Percentiles rank a stretch among this genome's conserved stretches.
phyloP scores from a whole-genome alignment of 2,888 invertebrate genomes.

The Spodoptera picta region DNA sequence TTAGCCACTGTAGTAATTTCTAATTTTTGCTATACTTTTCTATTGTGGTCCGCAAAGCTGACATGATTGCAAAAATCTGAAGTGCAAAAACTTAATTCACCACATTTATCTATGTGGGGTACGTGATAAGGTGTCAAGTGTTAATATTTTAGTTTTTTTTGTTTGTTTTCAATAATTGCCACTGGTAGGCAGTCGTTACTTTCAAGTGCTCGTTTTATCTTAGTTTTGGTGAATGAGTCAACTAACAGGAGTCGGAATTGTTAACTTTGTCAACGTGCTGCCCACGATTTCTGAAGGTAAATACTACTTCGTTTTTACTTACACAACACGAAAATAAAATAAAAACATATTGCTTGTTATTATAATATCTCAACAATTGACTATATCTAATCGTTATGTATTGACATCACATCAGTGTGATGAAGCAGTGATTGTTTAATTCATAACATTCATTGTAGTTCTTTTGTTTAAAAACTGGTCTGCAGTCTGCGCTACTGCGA shows the following conservation, averaged over 20 bases:
- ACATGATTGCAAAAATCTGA: constrained; percentile 68
- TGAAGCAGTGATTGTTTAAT: constrained; percentile 45
- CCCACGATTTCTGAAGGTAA: constrained; percentile 87
- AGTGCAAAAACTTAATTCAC: constrained; percentile 71
- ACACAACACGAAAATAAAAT: neutral
- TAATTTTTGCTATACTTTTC: constrained; percentile 57
- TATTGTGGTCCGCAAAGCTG: constrained; percentile 47
- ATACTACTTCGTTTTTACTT: constrained; percentile 22
- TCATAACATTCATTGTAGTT: constrained; percentile 54
- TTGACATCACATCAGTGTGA: constrained; percentile 29
- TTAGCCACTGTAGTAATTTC: constrained; percentile 64
- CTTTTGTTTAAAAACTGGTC: constrained; percentile 55
- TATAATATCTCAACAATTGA: constrained; percentile 30
- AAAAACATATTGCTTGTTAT: constrained; percentile 24
- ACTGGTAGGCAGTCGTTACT: constrained; percentile 70
- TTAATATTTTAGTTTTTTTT: constrained; percentile 67
- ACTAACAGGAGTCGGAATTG: constrained; percentile 86
- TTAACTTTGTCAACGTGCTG: constrained; percentile 87
- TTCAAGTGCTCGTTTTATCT: constrained; percentile 67
- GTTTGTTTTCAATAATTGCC: constrained; percentile 66
- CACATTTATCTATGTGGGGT: constrained; percentile 81
- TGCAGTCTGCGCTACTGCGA: constrained; percentile 23
- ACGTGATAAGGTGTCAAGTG: constrained; percentile 81
- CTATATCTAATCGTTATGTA: constrained; percentile 34
- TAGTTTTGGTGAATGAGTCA: constrained; percentile 88